Percentiles rank a stretch among this genome's conserved stretches.
These are phyloP conservation scores for Lordiphosa andalusiaca DNA, from an alignment of 2,888 invertebrate species.

Conservation along the genomic window DNA sequence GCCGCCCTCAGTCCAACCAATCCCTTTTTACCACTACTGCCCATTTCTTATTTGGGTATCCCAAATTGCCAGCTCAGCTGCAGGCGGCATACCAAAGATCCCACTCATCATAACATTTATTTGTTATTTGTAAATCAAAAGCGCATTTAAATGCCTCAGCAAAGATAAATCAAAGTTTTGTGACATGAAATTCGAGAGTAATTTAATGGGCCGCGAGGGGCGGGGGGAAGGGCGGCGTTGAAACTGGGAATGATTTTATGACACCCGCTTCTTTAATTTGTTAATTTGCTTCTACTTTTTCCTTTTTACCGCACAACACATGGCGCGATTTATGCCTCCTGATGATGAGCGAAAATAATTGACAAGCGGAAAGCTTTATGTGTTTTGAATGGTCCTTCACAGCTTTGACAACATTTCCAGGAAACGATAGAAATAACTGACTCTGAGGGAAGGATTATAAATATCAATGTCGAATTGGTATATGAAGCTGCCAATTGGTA, in stretches of 20 bases:
- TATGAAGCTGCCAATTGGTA: slow-evolving; percentile 35
- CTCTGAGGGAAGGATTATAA: slow-evolving; percentile 24
- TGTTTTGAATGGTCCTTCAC: slow-evolving; percentile 45
- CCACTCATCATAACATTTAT: slow-evolving; percentile 74
- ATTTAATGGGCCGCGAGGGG: slow-evolving; percentile 40
- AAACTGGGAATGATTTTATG: slow-evolving; percentile 51
- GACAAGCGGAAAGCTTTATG: slow-evolving; percentile 52
- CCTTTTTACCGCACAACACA: slow-evolving; percentile 53
- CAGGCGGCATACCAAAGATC: slow-evolving; percentile 75
- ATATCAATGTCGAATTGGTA: slow-evolving; percentile 7
- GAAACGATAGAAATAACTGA: slow-evolving; percentile 39
- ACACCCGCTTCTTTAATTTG: slow-evolving; percentile 74
- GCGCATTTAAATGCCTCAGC: slow-evolving; percentile 65
- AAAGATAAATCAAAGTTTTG: slow-evolving; percentile 64
- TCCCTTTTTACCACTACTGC: no score
- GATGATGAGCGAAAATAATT: slow-evolving; percentile 38
- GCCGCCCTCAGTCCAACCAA: slow-evolving; percentile 7
- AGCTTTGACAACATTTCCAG: slow-evolving; percentile 43
- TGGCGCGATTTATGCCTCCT: slow-evolving; percentile 57
- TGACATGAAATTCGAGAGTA: slow-evolving; percentile 72
- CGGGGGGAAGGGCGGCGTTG: no score
- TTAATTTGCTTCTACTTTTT: slow-evolving; percentile 58
- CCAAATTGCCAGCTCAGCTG: slow-evolving; percentile 32
- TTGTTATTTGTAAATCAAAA: slow-evolving; percentile 76
- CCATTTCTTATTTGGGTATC: slow-evolving; percentile 16